A percentile compares a stretch with the other conserved stretches of the same genome.
Evolutionary conservation across 2,888 invertebrate genomes (phyloP).

Genomic region (Heliconius ismenius): DNA sequence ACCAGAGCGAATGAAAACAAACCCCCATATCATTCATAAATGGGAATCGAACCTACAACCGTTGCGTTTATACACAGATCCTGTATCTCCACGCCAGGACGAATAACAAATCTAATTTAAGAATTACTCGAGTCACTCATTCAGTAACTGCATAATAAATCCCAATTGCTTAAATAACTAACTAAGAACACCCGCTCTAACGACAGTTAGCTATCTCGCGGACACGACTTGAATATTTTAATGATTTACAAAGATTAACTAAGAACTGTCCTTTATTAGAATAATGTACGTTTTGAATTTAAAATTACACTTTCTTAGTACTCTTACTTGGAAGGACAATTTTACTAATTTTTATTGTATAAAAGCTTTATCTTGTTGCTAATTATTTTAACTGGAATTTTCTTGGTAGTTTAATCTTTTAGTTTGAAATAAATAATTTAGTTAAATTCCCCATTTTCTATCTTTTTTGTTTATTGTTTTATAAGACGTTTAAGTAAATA

Average conservation of each 20-base stretch:
- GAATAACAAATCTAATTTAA: too few species aligned
- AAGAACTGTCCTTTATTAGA: constrained; percentile 20
- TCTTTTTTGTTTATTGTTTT: not conserved
- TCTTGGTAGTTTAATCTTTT: not conserved
- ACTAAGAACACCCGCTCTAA: constrained; percentile 19
- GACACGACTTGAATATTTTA: constrained; percentile 37
- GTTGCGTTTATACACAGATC: too few species aligned
- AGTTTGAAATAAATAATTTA: not conserved
- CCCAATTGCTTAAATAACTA: constrained; percentile 15
- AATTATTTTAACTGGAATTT: not conserved
- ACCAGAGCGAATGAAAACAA: not conserved
- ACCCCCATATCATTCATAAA: not conserved
- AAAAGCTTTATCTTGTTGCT: constrained; percentile 16
- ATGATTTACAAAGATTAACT: constrained; percentile 33
- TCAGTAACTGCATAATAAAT: constrained; percentile 16
- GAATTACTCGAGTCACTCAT: not conserved
- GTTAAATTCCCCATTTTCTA: too few species aligned
- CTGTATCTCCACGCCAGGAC: too few species aligned
- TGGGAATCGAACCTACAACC: not conserved
- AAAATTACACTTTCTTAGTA: constrained; percentile 5
- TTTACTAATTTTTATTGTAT: constrained; percentile 9
- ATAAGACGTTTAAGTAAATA: not conserved
- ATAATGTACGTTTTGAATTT: constrained; percentile 25
- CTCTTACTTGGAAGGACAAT: not conserved
- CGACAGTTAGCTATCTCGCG: constrained; percentile 30